A percentile compares a stretch with the other conserved stretches of the same genome.
Conservation (phyloP, 53 echinoderm and acorn worm genomes). For the Pentamera pediparva region DNA sequence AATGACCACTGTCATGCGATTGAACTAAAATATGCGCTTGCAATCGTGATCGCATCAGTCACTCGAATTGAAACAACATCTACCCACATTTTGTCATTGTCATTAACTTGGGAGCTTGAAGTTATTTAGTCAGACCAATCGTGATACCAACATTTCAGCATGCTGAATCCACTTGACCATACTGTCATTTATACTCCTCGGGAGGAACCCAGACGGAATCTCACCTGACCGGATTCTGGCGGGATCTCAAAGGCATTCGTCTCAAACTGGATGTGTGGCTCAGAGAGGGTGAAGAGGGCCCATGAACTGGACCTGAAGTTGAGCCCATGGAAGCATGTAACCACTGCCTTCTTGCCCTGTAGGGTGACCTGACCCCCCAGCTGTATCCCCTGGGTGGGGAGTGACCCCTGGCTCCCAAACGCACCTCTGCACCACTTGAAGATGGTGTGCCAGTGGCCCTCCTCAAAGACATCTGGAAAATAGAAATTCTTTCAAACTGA, state of each 20-base stretch:
- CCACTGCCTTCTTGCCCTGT: constrained; percentile 66
- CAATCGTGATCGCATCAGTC: no score
- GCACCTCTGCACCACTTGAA: constrained; percentile 56
- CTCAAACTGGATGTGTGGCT: constrained; percentile 92
- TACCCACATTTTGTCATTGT: no score
- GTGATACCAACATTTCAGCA: no score
- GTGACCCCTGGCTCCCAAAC: constrained; percentile 35
- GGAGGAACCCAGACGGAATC: no score
- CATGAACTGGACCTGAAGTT: constrained; percentile 96
- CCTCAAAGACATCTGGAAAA: constrained; percentile 46
- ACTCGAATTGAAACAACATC: no score
- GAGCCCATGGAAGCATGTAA: constrained; percentile 98
- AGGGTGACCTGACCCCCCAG: constrained; percentile 85
- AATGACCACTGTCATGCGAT: no score
- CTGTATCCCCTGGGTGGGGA: constrained; percentile 37
- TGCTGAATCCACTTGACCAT: no score
- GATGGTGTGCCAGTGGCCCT: constrained; percentile 82
- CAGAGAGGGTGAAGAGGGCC: constrained; percentile 89
- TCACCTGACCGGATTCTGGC: not conserved
- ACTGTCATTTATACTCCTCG: no score
- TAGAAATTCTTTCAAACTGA: no score
- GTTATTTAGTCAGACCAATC: no score
- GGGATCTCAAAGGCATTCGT: constrained; percentile 77
- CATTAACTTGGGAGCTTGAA: no score
- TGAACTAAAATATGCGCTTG: no score